Evolutionary conservation across 2,888 invertebrate species (phyloP).

Genomic region (Scaptomyza caliginosa): DNA sequence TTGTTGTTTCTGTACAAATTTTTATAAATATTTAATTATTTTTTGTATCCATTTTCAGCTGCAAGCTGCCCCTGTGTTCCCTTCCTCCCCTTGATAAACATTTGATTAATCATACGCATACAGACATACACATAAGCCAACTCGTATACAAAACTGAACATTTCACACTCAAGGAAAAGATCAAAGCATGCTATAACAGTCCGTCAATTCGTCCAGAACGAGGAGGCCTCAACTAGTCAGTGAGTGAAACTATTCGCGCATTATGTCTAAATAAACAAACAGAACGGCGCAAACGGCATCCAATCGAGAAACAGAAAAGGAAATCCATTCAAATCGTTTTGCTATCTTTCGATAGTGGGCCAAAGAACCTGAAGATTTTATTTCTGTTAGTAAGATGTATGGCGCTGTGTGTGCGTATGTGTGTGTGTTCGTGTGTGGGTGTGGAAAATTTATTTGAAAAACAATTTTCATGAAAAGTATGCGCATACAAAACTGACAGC

Average conservation of each 20-base stretch:
- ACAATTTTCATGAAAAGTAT: constrained; percentile 77
- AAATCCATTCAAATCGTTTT: constrained; percentile 49
- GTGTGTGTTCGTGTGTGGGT: constrained; percentile 54
- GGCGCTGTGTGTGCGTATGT: constrained; percentile 45
- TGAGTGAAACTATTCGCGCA: constrained; percentile 78
- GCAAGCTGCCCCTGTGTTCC: constrained; percentile 14
- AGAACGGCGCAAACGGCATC: constrained; percentile 41
- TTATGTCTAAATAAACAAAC: constrained; percentile 78
- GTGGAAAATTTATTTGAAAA: constrained; percentile 75
- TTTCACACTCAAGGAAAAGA: constrained; percentile 65
- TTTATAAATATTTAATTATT: constrained; percentile 78
- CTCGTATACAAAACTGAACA: constrained; percentile 17
- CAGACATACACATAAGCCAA: constrained; percentile 1
- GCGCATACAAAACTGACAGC: constrained; percentile 77
- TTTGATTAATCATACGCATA: constrained; percentile 68
- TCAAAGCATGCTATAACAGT: constrained; percentile 62
- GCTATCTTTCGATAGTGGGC: constrained; percentile 35
- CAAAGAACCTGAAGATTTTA: constrained; percentile 4
- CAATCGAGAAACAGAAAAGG: constrained; percentile 33
- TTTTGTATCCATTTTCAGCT: constrained; percentile 66
- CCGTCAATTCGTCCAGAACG: constrained; percentile 52
- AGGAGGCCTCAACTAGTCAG: constrained; percentile 48
- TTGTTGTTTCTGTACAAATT: constrained; percentile 68
- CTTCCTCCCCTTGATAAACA: constrained; percentile 47
- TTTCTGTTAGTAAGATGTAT: constrained; percentile 56